A percentile compares a stretch with the other conserved stretches of the same genome.
Conservation (phyloP, 1,140 invertebrate genomes). For the Maniola jurtina region DNA sequence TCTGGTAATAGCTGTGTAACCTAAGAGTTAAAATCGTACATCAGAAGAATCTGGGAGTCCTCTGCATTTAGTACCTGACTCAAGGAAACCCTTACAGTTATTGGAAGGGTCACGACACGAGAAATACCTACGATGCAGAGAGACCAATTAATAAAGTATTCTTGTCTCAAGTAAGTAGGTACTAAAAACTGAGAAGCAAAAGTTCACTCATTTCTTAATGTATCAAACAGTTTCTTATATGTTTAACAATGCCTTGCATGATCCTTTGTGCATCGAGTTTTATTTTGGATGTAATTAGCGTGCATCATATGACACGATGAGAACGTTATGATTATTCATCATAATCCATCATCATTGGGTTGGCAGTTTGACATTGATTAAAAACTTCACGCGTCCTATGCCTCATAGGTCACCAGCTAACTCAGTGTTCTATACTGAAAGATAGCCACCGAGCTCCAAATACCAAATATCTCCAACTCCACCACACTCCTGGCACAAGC, state of each 20-base stretch:
- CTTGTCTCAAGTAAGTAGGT: not conserved
- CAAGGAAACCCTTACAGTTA: too few species aligned
- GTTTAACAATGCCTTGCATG: not conserved
- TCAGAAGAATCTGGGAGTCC: too few species aligned
- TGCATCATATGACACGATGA: constrained; percentile 12
- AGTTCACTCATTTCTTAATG: not conserved
- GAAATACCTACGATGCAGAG: not conserved
- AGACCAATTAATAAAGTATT: not conserved
- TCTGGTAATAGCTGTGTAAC: too few species aligned
- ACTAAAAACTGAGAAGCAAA: not conserved
- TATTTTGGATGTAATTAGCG: constrained; percentile 21
- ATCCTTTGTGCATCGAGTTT: constrained; percentile 1
- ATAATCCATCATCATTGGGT: constrained; percentile 11
- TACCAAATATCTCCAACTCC: too few species aligned
- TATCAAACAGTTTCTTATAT: not conserved
- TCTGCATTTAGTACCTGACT: too few species aligned
- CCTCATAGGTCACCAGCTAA: not conserved
- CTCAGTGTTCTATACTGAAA: too few species aligned
- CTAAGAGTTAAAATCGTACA: too few species aligned
- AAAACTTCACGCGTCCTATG: not conserved
- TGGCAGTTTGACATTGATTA: constrained; percentile 22
- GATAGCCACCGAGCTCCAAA: too few species aligned
- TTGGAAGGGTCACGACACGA: too few species aligned
- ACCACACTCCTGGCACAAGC: too few species aligned
- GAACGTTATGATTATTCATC: constrained; percentile 14